Conservation (phyloP, 2,797 vertebrate species). For the Erpetoichthys calabaricus region DNA sequence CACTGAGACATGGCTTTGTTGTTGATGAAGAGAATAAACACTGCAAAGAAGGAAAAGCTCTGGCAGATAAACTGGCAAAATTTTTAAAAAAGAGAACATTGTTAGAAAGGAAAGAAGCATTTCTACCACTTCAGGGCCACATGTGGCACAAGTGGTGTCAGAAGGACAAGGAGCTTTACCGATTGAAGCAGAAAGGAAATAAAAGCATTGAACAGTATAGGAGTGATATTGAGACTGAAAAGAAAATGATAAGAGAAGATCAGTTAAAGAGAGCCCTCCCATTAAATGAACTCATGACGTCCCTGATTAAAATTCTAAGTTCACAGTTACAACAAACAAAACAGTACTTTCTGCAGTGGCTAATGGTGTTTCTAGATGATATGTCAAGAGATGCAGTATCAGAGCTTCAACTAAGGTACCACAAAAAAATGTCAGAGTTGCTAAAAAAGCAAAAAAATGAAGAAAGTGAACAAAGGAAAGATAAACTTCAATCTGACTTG, state of each 20-base stretch:
- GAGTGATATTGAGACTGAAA: slow-evolving; percentile 22
- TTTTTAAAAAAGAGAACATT: slow-evolving; percentile 23
- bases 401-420: slow-evolving; percentile 20
- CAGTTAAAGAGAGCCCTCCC: slow-evolving; percentile 22
- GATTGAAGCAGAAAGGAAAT: slow-evolving; percentile 35
- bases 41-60: slow-evolving; percentile 34
- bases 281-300: slow-evolving; percentile 29
- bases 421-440: slow-evolving; percentile 28
- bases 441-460: slow-evolving; percentile 23
- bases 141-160: slow-evolving; percentile 50
- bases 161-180: slow-evolving; percentile 46
- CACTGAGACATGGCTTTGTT: slow-evolving; percentile 19
- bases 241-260: slow-evolving; percentile 16
- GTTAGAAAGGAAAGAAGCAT: slow-evolving; percentile 33
- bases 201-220: slow-evolving; percentile 41
- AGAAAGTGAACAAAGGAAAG: slow-evolving; percentile 7
- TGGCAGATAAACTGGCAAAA: slow-evolving; percentile 18
- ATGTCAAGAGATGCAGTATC: slow-evolving; percentile 20
- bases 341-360: slow-evolving; percentile 52
- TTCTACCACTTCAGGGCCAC: slow-evolving; percentile 48
- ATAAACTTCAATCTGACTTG: slow-evolving; percentile 9
- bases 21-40: slow-evolving; percentile 34
- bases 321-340: slow-evolving; percentile 18
- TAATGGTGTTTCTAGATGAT: slow-evolving; percentile 31
- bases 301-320: slow-evolving; percentile 26